A percentile compares a stretch with the other conserved stretches of the same genome.
These are phyloP conservation scores for Bolinopsis microptera DNA, from an alignment of 37 sponge, comb jelly and placozoan species.

Conservation along the genomic window DNA sequence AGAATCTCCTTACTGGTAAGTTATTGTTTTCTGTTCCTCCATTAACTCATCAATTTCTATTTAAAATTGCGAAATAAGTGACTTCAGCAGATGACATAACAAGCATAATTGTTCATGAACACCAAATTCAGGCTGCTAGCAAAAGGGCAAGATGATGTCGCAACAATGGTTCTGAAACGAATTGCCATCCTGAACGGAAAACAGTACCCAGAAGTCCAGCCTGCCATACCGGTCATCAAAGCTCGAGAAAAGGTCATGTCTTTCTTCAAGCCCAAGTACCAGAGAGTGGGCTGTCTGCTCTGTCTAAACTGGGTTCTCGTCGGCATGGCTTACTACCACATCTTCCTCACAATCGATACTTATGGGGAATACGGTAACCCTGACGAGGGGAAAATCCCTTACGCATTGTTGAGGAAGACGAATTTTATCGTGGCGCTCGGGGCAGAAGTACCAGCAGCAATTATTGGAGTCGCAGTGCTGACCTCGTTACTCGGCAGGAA, in stretches of 20 bases:
- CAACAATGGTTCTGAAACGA: conserved; percentile 2
- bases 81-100: background rate
- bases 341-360: background rate
- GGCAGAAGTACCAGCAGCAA: background rate
- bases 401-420: background rate
- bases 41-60: background rate
- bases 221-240: background rate
- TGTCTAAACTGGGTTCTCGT: conserved; percentile 3
- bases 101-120: too few species aligned
- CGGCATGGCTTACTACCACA: conserved; percentile 46
- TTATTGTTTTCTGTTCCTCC: background rate
- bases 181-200: conserved; percentile 14
- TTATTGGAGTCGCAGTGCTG: background rate
- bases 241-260: conserved; percentile 16
- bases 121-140: conserved; percentile 1
- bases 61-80: background rate
- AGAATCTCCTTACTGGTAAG: conserved; percentile 41
- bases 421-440: conserved; percentile 3
- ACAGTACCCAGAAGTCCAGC: background rate
- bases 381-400: background rate
- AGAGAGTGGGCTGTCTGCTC: background rate
- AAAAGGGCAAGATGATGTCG: conserved; percentile 19
- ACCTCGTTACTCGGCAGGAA: background rate
- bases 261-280: conserved; percentile 5
- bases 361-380: conserved; percentile 7